Evolutionary conservation across 92 coral and sea anemone species (phyloP), one percentile per base, ranked within the genome.

Genomic region (Bergia sp.): DNA sequence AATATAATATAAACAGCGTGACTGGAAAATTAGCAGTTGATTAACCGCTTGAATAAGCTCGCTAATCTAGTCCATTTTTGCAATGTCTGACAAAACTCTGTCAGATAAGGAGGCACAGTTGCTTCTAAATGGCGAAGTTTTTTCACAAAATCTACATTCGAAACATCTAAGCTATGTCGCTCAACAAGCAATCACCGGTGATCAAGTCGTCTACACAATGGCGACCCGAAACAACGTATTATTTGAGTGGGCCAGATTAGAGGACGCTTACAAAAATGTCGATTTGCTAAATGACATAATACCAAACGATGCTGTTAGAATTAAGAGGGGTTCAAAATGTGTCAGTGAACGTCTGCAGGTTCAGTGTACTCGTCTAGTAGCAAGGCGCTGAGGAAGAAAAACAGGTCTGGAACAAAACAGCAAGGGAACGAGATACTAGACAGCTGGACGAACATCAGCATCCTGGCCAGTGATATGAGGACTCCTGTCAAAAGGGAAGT

Each of bases 171-270:
- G 49, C 53, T 87, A 87, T 61, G 78, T 55, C 8, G 71, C 40
- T 16, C 4, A 87, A 58, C 67, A 87, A 87, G 91, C 91, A 18
- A 82, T 91, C 4, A 77, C 91, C 21, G 93, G 89, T 20, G 86
- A 91, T 66, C 91, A 83, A 61, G 89, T 91, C 58, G 61, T 88
- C 29, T 88, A 75, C 91, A 82, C 89, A 45, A 83, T 88, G 37
- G 76, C 89, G 50, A 88, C 84, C 86, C 91, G 75, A 89, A 91
- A 91, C 44, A 77, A 77, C 53, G 65, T 88, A 81, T 49, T 91
- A 85, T 7, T 76, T 55, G 85, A 82, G 71, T 82, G 91, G 89
- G 69, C 73, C n/a, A 88, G 81, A 53, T 77, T 80, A 50, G 47
- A 61, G 16, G 50, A 21, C 64, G 43, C 77, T 40, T 49, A 82